Evolutionary conservation across 2,113 vertebrate genomes (phyloP).

Genomic region (Maccullochella peelii): DNA sequence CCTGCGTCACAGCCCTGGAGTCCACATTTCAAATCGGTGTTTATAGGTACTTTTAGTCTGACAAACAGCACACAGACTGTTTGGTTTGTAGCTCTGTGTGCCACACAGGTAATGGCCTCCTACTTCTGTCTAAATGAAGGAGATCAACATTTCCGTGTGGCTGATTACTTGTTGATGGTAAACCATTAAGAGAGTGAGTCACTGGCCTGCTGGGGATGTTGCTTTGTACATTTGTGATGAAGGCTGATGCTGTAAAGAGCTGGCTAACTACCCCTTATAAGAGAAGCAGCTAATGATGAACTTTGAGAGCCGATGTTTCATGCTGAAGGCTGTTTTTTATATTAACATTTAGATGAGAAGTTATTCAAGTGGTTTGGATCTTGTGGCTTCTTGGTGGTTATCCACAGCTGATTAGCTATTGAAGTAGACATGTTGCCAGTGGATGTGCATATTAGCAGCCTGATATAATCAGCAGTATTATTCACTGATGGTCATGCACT

Average conservation of each 20-base stretch:
- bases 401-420: constrained; percentile 32
- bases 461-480: not conserved
- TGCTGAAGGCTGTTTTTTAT: constrained; percentile 15
- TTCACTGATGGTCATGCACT: not conserved
- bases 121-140: constrained; percentile 23
- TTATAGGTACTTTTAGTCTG: not conserved
- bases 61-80: not conserved
- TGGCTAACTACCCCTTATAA: not conserved
- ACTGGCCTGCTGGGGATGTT: constrained; percentile 34
- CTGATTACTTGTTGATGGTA: constrained; percentile 44
- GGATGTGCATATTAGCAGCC: constrained; percentile 7
- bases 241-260: not conserved
- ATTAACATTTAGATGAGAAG: constrained; percentile 65
- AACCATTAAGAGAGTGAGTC: constrained; percentile 55
- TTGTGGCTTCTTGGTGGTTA: not conserved
- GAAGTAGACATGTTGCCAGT: not conserved
- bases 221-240: not conserved
- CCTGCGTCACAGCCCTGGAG: not conserved
- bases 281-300: not conserved
- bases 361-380: constrained; percentile 6
- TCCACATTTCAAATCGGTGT: not conserved
- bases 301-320: not conserved
- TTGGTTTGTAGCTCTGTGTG: constrained; percentile 5
- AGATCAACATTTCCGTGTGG: constrained; percentile 3
- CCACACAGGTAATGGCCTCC: constrained; percentile 1